A percentile compares a stretch with the other conserved stretches of the same genome.
These are phyloP conservation scores for Sphyrna mokarran DNA, from an alignment of 2,113 vertebrate species.

Conservation along the genomic window DNA sequence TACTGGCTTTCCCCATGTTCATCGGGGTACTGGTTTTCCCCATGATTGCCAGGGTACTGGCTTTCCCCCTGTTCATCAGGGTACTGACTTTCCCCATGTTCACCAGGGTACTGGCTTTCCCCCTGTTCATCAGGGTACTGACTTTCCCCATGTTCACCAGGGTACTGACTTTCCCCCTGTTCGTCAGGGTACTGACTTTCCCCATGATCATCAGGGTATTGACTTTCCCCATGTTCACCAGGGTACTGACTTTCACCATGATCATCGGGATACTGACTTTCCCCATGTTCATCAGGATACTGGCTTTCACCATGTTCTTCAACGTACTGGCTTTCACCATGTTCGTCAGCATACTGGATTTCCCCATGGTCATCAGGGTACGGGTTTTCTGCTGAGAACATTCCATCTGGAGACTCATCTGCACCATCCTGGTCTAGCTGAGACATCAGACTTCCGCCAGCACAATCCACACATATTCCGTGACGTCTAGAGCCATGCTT, in stretches of 20 bases:
- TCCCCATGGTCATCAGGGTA: conserved; percentile 61
- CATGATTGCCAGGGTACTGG: neutral
- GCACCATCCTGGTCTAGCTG: conserved; percentile 71
- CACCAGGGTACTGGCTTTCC: neutral
- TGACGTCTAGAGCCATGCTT: conserved; percentile 92
- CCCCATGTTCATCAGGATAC: conserved; percentile 73
- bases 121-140: neutral
- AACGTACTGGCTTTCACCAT: conserved; percentile 67
- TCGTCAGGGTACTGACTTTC: conserved; percentile 80
- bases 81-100: neutral
- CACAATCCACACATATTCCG: conserved; percentile 84
- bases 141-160: neutral
- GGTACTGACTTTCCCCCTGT: conserved; percentile 48
- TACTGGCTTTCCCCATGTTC: neutral
- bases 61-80: neutral
- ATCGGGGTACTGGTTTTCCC: neutral
- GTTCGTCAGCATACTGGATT: conserved; percentile 74
- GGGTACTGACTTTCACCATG: conserved; percentile 71
- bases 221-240: conserved; percentile 67
- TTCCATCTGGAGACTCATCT: conserved; percentile 69
- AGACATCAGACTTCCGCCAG: conserved; percentile 65
- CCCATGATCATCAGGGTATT: conserved; percentile 56
- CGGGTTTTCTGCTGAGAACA: conserved; percentile 55
- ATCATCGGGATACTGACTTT: conserved; percentile 61
- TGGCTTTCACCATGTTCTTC: conserved; percentile 58